Base-by-base conservation (phyloP, 2,888 invertebrate genomes). In the Lasioglossum figueresi region DNA sequence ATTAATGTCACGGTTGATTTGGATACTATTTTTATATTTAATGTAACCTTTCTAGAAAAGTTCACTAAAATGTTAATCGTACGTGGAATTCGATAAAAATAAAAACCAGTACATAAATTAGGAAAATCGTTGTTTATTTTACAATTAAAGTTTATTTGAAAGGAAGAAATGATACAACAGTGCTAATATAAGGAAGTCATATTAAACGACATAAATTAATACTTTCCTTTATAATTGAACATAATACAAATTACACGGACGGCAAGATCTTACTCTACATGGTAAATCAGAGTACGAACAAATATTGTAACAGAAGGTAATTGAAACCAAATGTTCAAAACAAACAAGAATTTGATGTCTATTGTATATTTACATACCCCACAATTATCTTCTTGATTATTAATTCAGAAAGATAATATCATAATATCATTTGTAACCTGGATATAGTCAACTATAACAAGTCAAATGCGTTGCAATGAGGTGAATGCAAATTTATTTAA, bases 1-100 rank as follows among this genome's bases (percentile, higher is more conserved):
- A 48, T 77, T 52, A 77, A 70, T 77, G 27, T 76, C 52, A 76
- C 43, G 19, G 23, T 52, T 19, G 14, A 52, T 14, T 37, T 76
- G n/a, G n/a, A 45, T 76, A 63, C 19, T 76, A 63, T 66, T 43
- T 68, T 68, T 31, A 48, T 37, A 31, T 27, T 45, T 76, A 66
- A 76, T 66, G 37, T 48, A 76, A 77, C 45, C 27, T 37, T 52
- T 52, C 2, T 4, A 68, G 19, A 40, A 70, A n/a, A 52, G 40
- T 40, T 27, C 23, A 14, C 70, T 40, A 40, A 23, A 71, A 43
- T 71, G 6, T 31, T 56, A 40, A 71, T 23, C 23, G 34, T 43
- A 14, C 43, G 0, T 27, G 4, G 27, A 48, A 37, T 52, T 3
- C 23, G 34, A 48, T 2, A 48, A n/a, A 31, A 10, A 45, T 68